Evolutionary conservation across 2,797 vertebrate genomes (phyloP), one percentile per base, ranked within the genome.

Genomic region (Chelon auratus): DNA sequence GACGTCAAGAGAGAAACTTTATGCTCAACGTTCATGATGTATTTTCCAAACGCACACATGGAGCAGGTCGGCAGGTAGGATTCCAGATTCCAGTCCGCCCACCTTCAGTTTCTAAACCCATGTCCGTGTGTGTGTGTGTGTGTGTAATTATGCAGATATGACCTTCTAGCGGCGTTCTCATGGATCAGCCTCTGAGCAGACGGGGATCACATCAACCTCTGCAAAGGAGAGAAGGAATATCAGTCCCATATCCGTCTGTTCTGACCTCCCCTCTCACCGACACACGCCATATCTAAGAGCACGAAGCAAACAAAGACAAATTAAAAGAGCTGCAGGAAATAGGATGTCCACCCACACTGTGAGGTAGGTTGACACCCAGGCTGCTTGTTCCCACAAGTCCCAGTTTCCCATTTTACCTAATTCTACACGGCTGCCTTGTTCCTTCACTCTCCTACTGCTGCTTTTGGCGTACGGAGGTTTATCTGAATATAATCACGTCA

Each of bases 371-470:
- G 78, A 89, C 85, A 87, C 83, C 81, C 82, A 80, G 80, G 68
- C 84, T 84, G 85, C 91, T 58, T 90, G 89, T 89, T 89, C 82
- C 82, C 87, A 87, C 87, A 87, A 84, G 89, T 86, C 83, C 87
- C 74, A 71, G 68, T 73, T 81, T 65, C 43, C 74, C 61, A 69
- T 40, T 78, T 84, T 51, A 36, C 55, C 72, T n/a, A 67, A 45
- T 57, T 57, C 30, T 13, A 45, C 57, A 66, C 74, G 62, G 4
- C 68, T 52, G 68, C 26, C 43, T 37, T 45, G 24, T 1, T 57
- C n/a, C 39, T 54, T 5, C 12, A 22, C 22, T 22, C 24, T 24
- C 36, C n/a, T 3, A 1, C 0, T 6, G 51, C 43, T 52, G 14
- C 69, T 26, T 26, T 20, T 50, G 61, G 3, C 36, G 47, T 39